Percentiles rank a stretch among this genome's conserved stretches.
Evolutionary conservation across 2,113 vertebrate species (phyloP).

Genomic region (Eudyptes chrysolophus): DNA sequence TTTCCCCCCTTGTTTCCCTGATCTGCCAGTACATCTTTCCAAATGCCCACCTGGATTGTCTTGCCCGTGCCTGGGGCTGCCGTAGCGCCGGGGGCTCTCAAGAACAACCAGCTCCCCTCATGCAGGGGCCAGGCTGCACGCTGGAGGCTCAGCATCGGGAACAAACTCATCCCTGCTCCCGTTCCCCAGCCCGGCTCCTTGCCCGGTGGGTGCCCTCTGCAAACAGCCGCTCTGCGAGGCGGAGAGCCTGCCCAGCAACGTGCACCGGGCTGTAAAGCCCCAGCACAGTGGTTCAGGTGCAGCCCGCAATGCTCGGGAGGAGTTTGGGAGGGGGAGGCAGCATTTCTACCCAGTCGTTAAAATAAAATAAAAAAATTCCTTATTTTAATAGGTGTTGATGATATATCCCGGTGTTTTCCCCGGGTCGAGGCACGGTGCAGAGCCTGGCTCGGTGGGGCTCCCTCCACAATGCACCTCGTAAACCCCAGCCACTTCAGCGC

Average conservation of each 20-base stretch:
- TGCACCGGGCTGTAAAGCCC: neutral
- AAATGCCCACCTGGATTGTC: neutral
- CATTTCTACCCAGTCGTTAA: neutral
- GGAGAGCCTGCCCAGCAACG: neutral
- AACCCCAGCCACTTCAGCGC: neutral
- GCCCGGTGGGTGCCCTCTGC: neutral
- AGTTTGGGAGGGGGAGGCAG: neutral
- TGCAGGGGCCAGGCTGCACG: neutral
- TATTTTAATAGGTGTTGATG: neutral
- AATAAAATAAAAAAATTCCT: neutral
- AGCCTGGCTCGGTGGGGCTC: accelerated
- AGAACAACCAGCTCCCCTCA: neutral
- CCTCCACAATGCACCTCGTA: neutral
- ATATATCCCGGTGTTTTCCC: neutral
- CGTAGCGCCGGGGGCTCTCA: accelerated
- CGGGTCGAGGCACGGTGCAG: accelerated
- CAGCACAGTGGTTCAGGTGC: neutral
- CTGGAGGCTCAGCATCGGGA: neutral
- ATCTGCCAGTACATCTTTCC: neutral
- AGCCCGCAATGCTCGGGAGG: neutral
- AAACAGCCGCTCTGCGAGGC: neutral
- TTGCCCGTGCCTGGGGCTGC: neutral
- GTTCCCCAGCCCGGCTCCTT: neutral
- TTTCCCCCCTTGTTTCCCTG: neutral
- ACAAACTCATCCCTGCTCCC: neutral